Evolutionary conservation across 2,113 vertebrate species (phyloP).

Genomic region (Colius striatus): DNA sequence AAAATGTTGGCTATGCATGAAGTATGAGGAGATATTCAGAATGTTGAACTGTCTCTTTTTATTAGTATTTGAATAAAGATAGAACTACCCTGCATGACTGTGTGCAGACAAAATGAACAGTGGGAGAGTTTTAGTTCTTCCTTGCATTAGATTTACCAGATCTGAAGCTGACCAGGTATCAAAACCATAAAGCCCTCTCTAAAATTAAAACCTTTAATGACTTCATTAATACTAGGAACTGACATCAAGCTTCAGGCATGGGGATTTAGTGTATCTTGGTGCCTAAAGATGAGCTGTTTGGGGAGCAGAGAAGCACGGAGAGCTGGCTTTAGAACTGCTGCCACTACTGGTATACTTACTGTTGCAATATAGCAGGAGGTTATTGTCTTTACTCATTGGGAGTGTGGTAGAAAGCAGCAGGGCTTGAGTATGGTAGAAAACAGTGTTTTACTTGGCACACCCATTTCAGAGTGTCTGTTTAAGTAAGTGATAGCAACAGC

Average conservation of each 20-base stretch:
- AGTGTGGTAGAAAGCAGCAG: no score
- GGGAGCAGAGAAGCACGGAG: background rate
- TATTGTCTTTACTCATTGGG: background rate
- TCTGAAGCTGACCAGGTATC: conserved; percentile 49
- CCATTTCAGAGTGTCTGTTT: background rate
- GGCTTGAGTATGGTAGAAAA: background rate
- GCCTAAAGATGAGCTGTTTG: background rate
- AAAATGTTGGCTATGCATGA: conserved; percentile 43
- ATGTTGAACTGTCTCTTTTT: conserved; percentile 37
- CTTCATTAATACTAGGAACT: conserved; percentile 47
- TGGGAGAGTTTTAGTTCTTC: conserved; percentile 1
- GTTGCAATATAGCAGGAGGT: fast-evolving
- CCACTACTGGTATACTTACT: background rate
- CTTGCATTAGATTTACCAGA: conserved; percentile 21
- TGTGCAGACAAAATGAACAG: background rate
- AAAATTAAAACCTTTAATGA: conserved; percentile 41
- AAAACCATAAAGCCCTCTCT: conserved; percentile 42
- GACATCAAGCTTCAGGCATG: conserved; percentile 23
- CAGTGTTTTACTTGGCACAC: background rate
- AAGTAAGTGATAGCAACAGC: background rate
- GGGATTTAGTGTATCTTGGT: background rate
- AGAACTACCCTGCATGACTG: conserved; percentile 4
- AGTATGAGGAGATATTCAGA: conserved; percentile 38
- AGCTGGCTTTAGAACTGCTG: background rate
- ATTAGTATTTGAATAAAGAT: conserved; percentile 59